Evolutionary conservation across 2,888 invertebrate species (phyloP), one percentile per base, ranked within the genome.

Genomic region (Melanophora roralis): DNA sequence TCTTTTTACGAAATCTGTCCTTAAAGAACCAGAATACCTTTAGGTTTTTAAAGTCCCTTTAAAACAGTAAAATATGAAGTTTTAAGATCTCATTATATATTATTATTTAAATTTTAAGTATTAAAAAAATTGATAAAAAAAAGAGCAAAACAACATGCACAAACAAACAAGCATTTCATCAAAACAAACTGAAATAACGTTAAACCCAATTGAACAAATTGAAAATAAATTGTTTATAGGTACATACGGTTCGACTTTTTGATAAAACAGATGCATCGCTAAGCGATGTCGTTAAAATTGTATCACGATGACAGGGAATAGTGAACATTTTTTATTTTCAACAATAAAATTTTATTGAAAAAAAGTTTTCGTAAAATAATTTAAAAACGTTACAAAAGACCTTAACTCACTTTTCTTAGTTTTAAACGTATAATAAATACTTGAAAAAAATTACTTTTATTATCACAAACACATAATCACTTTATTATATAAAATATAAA

Each of bases 221-320:
- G n/a, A 16, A 19, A 21, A 14, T 40, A 53, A 27, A 27, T 5
- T 6, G 27, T 27, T 27, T 9, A 23, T n/a, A 43, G 36, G 77
- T 86, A 90, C 89, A 85, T 92, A 93, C 93, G 91, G 92, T 89
- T 69, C 90, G 88, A 85, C 92, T 92, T 71, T 92, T 90, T 85
- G 91, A 91, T 68, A 93, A 91, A 73, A 92, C 91, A 3, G 93
- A 93, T 4, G 94, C 93, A 90, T 94, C 94, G 82, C 93, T 93
- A 82, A 93, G 91, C 19, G 93, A 93, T 80, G 92, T 90, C 79
- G 92, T 92, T 75, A 91, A 85, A 82, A 90, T 87, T 67, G 88
- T 90, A 83, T 90, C 90, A 81, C 90, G 89, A 86, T 90, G 85
- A 84, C 87, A 90, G 81, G 90, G 90, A 81, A 90, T 85, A 51